phyloP scores from a whole-genome alignment of 2,888 invertebrate species.

The Cheilosia impressa region DNA sequence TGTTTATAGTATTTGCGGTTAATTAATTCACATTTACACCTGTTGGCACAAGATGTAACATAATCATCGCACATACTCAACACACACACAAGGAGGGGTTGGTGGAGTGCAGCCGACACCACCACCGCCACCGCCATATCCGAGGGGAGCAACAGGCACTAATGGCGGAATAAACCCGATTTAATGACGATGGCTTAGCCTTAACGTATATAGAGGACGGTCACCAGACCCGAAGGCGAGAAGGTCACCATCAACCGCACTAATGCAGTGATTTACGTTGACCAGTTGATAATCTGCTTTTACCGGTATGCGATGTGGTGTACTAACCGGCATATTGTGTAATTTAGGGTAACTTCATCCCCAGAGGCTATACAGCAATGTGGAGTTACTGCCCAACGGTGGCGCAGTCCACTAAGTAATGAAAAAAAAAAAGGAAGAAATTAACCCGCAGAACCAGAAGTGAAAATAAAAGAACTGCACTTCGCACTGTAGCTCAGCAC shows the following conservation, averaged over 20 bases:
- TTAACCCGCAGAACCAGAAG: constrained; percentile 45
- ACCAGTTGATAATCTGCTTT: constrained; percentile 72
- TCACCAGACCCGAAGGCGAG: constrained; percentile 70
- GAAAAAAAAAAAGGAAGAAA: constrained; percentile 50
- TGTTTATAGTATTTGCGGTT: constrained; percentile 82
- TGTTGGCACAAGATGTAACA: constrained; percentile 77
- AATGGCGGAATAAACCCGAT: constrained; percentile 83
- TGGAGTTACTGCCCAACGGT: constrained; percentile 56
- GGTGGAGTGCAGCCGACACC: constrained; percentile 55
- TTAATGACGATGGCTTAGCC: constrained; percentile 77
- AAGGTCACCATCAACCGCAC: constrained; percentile 60
- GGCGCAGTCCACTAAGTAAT: constrained; percentile 23
- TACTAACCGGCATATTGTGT: constrained; percentile 81
- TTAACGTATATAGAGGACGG: constrained; percentile 62
- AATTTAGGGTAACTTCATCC: constrained; percentile 81
- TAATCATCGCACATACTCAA: constrained; percentile 63
- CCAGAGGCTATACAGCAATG: constrained; percentile 61
- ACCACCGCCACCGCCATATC: neutral
- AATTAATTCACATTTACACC: constrained; percentile 83
- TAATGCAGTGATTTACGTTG: constrained; percentile 75
- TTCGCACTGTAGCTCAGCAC: constrained; percentile 64
- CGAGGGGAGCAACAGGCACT: constrained; percentile 81
- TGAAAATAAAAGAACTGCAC: constrained; percentile 74
- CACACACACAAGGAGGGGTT: constrained; percentile 12
- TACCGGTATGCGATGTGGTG: constrained; percentile 48